Evolutionary conservation across 2,888 invertebrate genomes (phyloP), one percentile per base, ranked within the genome.

Genomic region (Magallana nippona): DNA sequence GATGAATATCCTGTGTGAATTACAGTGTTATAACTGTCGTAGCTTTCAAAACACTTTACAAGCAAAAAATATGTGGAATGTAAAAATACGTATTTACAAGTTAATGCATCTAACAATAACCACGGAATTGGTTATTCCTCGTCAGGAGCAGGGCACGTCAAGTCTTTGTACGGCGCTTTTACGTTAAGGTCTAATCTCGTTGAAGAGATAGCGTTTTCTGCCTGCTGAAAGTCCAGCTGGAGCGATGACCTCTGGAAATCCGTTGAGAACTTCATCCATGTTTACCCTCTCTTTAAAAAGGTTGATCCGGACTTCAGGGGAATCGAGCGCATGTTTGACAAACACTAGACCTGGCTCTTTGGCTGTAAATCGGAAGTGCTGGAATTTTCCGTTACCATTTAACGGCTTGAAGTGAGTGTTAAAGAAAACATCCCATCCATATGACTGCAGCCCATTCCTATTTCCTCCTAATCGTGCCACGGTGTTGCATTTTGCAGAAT

Each of bases 271-370:
- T 19, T 22, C 19, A 63, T 63, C 19, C 8, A 63, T 8, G 19
- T 63, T 22, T 10, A 63, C 63, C 8, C 10, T 19, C 22, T 63
- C 63, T 63, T 63, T 63, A 10, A 19, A 63, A 22, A 63, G 63
- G 13, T 63, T n/a, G 27, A 63, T 27, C 27, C 27, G n/a, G 19
- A 63, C 27, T 27, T 19, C 22, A 11, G 27, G 22, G 63, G 63
- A 19, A 63, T 22, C 63, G 27, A 63, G 63, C 8, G 27, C 27
- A 13, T 63, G 63, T 19, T 63, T 63, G 19, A 27, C 11, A 2
- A n/a, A 57, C 17, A 79, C 22, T 19, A 56, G 15, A 11, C 79
- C 57, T 79, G 79, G 79, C 19, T 79, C 27, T 10, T 56, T 22
- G 5, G 17, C 79, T 8, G 19, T 22, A 57, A 79, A 79, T 17